A percentile compares a stretch with the other conserved stretches of the same genome.
Evolutionary conservation across 2,797 vertebrate genomes (phyloP).

Genomic region (Echeneis naucrates): DNA sequence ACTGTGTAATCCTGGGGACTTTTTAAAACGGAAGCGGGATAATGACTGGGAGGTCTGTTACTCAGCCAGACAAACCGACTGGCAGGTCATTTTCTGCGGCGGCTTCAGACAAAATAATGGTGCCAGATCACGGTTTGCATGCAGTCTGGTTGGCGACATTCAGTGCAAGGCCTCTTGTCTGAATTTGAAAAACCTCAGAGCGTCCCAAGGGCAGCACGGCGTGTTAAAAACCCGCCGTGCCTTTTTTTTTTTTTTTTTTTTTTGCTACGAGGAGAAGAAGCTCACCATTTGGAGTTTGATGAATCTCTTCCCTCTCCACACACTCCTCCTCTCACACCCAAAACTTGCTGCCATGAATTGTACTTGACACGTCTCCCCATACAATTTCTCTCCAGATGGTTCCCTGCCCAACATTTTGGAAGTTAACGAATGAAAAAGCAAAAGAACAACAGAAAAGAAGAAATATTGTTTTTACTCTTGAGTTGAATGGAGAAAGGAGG

Average conservation of each 20-base stretch:
- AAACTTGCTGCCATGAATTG: constrained; percentile 64
- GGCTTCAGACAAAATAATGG: constrained; percentile 10
- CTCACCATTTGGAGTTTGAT: constrained; percentile 58
- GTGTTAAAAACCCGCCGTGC: constrained; percentile 24
- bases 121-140: constrained; percentile 28
- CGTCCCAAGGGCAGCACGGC: constrained; percentile 17
- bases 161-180: neutral
- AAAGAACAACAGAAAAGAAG: constrained; percentile 11
- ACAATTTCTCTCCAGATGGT: constrained; percentile 67
- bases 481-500: constrained; percentile 46
- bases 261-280: constrained; percentile 39
- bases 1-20: constrained; percentile 39
- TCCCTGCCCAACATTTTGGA: constrained; percentile 51
- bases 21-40: constrained; percentile 48
- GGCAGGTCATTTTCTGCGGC: constrained; percentile 20
- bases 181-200: neutral
- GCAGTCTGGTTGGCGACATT: constrained; percentile 4
- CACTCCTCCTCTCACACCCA: constrained; percentile 57
- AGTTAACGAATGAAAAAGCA: constrained; percentile 13
- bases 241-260: too few species aligned
- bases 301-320: constrained; percentile 56
- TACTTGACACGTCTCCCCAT: constrained; percentile 52
- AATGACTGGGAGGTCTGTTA: constrained; percentile 53
- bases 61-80: constrained; percentile 15
- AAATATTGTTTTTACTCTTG: constrained; percentile 20